These are phyloP conservation scores for Syngnathus scovelli DNA, from an alignment of 2,113 vertebrate species.

Conservation along the genomic window DNA sequence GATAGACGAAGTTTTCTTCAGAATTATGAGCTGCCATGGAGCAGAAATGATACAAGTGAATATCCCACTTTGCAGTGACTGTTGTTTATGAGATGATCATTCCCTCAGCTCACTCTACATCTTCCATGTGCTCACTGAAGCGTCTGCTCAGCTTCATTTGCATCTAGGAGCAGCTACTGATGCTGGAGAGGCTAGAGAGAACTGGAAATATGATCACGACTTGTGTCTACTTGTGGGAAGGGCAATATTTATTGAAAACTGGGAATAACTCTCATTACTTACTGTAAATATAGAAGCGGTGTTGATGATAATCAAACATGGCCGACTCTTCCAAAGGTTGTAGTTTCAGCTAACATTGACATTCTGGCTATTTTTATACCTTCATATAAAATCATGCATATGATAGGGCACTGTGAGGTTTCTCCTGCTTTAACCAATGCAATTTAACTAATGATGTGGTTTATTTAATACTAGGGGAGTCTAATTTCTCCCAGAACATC, in stretches of 20 bases:
- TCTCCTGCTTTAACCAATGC: neutral
- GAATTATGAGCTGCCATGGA: constrained; percentile 34
- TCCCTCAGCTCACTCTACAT: constrained; percentile 8
- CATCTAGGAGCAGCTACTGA: constrained; percentile 26
- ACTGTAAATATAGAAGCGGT: neutral
- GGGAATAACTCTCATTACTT: neutral
- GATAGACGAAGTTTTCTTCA: constrained; percentile 26
- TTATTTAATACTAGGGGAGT: neutral
- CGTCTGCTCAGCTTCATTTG: constrained; percentile 22
- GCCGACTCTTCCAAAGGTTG: neutral
- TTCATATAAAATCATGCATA: neutral
- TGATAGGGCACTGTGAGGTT: neutral
- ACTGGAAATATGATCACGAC: constrained; percentile 29
- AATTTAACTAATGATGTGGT: neutral
- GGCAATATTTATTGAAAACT: constrained; percentile 14
- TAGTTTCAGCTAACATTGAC: neutral
- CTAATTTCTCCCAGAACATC: neutral
- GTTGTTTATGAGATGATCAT: constrained; percentile 38
- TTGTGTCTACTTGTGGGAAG: constrained; percentile 24
- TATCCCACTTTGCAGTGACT: constrained; percentile 36
- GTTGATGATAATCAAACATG: neutral
- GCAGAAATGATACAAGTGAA: constrained; percentile 45
- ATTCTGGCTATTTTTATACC: too few species aligned
- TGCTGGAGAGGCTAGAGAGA: constrained; percentile 1
- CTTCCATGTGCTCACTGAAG: neutral